Conservation (phyloP, 2,797 vertebrate species). For the Pachyuromys duprasi region DNA sequence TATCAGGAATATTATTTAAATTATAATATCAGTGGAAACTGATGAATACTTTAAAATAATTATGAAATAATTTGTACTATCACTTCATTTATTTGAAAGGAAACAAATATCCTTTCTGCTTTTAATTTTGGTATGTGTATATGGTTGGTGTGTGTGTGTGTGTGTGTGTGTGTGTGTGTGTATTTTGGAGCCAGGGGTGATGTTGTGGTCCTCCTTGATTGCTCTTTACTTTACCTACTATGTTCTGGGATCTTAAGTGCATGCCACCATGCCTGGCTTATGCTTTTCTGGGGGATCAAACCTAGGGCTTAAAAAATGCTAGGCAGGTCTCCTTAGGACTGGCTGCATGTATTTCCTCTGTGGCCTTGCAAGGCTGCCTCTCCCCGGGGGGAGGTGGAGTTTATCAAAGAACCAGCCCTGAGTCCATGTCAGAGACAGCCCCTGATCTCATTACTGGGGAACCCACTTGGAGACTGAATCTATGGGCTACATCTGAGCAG, state of each 20-base stretch:
- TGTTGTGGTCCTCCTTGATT: neutral
- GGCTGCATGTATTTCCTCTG: too few species aligned
- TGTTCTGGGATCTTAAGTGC: neutral
- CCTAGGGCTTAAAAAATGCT: neutral
- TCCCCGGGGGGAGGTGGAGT: too few species aligned
- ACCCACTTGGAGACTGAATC: too few species aligned
- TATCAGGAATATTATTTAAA: neutral
- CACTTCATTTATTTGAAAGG: constrained; percentile 25
- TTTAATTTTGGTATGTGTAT: neutral
- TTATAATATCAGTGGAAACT: neutral
- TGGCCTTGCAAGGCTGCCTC: too few species aligned
- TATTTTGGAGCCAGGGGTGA: neutral
- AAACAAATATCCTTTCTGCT: neutral
- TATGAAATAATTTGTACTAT: neutral
- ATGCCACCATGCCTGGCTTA: neutral
- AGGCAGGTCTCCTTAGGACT: neutral
- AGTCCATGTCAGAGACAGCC: too few species aligned
- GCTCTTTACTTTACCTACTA: neutral
- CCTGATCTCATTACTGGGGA: too few species aligned
- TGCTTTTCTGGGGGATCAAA: neutral
- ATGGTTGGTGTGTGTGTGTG: too few species aligned
- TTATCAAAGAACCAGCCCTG: too few species aligned
- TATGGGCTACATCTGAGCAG: too few species aligned
- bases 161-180: neutral
- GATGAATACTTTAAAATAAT: constrained; percentile 36